Conservation (phyloP, 2,113 vertebrate species). For the Siniperca chuatsi region DNA sequence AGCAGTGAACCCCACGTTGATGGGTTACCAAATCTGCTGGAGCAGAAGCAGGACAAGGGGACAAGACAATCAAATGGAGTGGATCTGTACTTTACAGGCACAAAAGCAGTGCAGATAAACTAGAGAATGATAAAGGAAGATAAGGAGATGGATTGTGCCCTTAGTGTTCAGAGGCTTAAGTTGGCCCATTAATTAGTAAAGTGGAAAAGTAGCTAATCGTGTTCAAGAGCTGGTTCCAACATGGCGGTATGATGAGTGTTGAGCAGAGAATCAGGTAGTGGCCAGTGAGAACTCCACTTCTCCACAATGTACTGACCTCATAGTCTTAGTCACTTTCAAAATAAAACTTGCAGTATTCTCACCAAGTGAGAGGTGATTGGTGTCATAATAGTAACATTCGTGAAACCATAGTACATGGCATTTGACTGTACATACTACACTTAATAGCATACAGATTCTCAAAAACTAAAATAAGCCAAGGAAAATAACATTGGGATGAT, state of each 20-base stretch:
- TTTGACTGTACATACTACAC: not conserved
- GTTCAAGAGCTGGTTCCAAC: slow-evolving; percentile 71
- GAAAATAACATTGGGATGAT: not conserved
- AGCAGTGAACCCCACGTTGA: slow-evolving; percentile 9
- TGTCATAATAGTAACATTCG: not conserved
- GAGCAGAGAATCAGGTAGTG: slow-evolving; percentile 49
- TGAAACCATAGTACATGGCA: not conserved
- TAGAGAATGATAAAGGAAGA: slow-evolving; percentile 20
- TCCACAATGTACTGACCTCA: not conserved
- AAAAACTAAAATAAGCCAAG: not conserved
- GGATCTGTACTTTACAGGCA: slow-evolving; percentile 35
- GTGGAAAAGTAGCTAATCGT: slow-evolving; percentile 84
- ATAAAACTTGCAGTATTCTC: not conserved
- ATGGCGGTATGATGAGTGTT: slow-evolving; percentile 46
- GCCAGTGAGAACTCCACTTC: slow-evolving; percentile 31
- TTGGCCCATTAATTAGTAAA: slow-evolving; percentile 88
- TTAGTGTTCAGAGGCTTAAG: slow-evolving; percentile 78
- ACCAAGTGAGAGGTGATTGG: not conserved
- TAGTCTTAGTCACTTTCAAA: not conserved
- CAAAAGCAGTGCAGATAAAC: slow-evolving; percentile 73
- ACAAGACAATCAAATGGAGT: slow-evolving; percentile 34
- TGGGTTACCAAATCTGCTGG: slow-evolving; percentile 29
- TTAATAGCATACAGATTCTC: not conserved
- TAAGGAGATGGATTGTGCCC: slow-evolving; percentile 56
- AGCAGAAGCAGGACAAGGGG: slow-evolving; percentile 30